Percentiles rank a stretch among this genome's conserved stretches.
Evolutionary conservation across 2,113 vertebrate species (phyloP).

Genomic region (Hippocampus guttulatus): DNA sequence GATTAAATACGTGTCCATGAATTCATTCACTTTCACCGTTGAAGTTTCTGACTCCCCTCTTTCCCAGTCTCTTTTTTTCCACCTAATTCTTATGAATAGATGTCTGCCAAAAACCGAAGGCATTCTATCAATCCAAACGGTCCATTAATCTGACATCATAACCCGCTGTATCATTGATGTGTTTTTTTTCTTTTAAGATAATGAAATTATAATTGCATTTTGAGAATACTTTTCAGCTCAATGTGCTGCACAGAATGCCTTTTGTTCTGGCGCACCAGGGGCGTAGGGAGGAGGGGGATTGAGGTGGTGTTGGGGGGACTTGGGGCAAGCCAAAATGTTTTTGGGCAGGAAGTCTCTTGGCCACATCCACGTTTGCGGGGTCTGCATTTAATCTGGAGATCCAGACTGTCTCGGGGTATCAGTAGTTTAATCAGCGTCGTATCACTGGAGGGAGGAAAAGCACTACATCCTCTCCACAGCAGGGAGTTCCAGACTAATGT

Average conservation of each 20-base stretch:
- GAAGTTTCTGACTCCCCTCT: not conserved
- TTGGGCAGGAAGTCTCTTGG: slow-evolving; percentile 56
- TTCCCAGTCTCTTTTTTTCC: not conserved
- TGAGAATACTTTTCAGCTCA: not conserved
- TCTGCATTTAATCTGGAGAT: slow-evolving; percentile 50
- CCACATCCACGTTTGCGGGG: slow-evolving; percentile 55
- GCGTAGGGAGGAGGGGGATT: slow-evolving; percentile 2
- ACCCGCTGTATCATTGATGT: slow-evolving; percentile 12
- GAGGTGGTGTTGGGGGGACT: too few species aligned
- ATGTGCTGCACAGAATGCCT: not conserved
- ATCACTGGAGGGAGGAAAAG: slow-evolving; percentile 53
- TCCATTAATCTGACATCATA: slow-evolving; percentile 12
- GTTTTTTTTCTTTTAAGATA: slow-evolving; percentile 16
- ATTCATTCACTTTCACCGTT: not conserved
- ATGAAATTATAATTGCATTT: slow-evolving; percentile 27
- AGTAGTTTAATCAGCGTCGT: slow-evolving; percentile 52
- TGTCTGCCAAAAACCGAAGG: slow-evolving; percentile 22
- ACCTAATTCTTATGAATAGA: too few species aligned
- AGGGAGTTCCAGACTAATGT: slow-evolving; percentile 47
- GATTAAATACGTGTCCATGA: not conserved
- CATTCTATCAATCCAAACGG: not conserved
- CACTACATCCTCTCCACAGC: slow-evolving; percentile 54
- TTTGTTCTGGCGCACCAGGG: slow-evolving; percentile 24
- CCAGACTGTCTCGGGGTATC: slow-evolving; percentile 54
- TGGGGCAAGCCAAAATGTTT: not conserved